Base-by-base conservation (phyloP, 2,888 invertebrate genomes). In the Stenoptilia bipunctidactyla region DNA sequence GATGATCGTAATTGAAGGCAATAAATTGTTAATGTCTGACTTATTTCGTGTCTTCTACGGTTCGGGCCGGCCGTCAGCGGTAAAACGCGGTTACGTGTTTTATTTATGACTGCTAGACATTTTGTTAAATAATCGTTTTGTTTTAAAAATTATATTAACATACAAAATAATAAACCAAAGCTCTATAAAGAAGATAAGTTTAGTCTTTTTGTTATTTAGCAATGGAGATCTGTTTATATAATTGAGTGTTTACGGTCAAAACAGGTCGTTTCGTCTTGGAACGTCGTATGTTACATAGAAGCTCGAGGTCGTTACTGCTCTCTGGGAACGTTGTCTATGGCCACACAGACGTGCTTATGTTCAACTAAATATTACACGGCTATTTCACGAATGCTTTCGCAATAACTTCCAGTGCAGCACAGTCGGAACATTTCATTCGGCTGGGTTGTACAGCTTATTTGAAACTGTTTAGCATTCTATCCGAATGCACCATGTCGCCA, bases 401-500 rank as follows among this genome's bases (percentile, higher is more conserved):
- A 20, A 20, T 20, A 20, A 20, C 20, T 20, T 8, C 20, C 20
- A 20, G 20, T 20, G 20, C 8, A 5, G 20, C 8, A 8, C 20
- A 8, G 4, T 20, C 20, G 20, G 20, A 20, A 20, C 20, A 20
- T 20, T 20, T 20, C 20, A 20, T 8, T 8, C 4, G 20, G 20
- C 20, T 8, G 20, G 20, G 20, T 20, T n/a, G n/a, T n/a, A n/a
- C 25, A 30, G 30, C 61, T 70, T 69, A 69, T 61, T 60, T 62
- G 73, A 76, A 73, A 66, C 80, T 77, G 71, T 61, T 83, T 80
- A 79, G 68, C 74, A 82, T 83, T 82, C 82, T 66, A 65, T 65
- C 66, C 59, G 69, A 69, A 71, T 71, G 65, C 67, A 61, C 57
- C 20, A 62, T 58, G 52, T 67, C 68, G 68, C 70, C 68, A 74